These are phyloP conservation scores for Zalophus californianus DNA, from an alignment of 2,797 vertebrate species.

Conservation along the genomic window DNA sequence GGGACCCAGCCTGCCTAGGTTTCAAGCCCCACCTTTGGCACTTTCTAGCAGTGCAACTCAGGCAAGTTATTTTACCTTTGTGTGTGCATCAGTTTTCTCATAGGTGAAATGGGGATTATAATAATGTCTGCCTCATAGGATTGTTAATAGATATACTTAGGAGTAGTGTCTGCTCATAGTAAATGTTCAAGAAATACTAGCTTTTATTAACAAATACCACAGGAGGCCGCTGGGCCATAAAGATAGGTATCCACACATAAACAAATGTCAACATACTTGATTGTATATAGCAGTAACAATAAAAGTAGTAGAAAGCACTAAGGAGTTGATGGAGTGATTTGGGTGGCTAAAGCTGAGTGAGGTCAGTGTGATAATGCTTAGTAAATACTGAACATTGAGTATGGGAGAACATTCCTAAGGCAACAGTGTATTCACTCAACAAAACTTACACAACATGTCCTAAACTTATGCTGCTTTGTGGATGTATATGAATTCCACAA, in stretches of 20 bases:
- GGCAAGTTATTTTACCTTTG: neutral
- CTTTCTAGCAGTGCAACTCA: neutral
- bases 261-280: neutral
- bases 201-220: neutral
- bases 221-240: neutral
- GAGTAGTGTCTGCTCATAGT: neutral
- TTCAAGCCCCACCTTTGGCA: neutral
- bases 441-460: neutral
- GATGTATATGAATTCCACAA: neutral
- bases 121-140: neutral
- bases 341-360: neutral
- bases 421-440: neutral
- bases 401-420: neutral
- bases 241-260: neutral
- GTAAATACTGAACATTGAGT: neutral
- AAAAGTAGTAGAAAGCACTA: neutral
- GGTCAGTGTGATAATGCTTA: neutral
- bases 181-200: neutral
- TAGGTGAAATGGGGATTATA: neutral
- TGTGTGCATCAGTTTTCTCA: neutral
- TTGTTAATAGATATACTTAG: neutral
- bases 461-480: neutral
- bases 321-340: neutral
- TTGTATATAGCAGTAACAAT: neutral
- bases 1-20: neutral